Evolutionary conservation across 2,113 vertebrate species (phyloP).

Genomic region (Tretioscincus oriximinensis): DNA sequence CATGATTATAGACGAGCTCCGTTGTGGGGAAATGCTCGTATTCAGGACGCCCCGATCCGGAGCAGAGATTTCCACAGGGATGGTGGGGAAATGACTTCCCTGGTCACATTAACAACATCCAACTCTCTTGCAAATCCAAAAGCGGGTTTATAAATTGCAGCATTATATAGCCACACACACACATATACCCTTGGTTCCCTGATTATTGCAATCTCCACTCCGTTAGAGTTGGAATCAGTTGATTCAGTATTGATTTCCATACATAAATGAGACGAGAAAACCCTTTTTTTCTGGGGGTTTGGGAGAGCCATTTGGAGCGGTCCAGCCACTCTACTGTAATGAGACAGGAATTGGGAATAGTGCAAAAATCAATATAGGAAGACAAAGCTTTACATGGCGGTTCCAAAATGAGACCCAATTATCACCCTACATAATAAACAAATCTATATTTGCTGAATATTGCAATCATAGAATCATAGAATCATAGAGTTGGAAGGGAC

Average conservation of each 20-base stretch:
- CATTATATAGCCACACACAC: not conserved
- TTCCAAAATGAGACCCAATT: no score
- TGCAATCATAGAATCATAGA: no score
- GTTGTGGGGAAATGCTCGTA: not conserved
- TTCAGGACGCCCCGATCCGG: no score
- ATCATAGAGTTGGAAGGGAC: no score
- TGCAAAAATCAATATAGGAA: no score
- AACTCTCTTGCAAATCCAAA: constrained; percentile 4
- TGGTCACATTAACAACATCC: constrained; percentile 7
- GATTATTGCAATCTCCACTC: not conserved
- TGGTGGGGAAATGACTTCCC: not conserved
- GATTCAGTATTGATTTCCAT: not conserved
- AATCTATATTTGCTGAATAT: no score
- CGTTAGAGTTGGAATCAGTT: not conserved
- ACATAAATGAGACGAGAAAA: not conserved
- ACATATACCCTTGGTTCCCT: not conserved
- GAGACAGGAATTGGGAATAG: no score
- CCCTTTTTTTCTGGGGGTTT: not conserved
- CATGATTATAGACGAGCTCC: not conserved
- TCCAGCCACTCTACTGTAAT: not conserved
- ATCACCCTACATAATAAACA: no score
- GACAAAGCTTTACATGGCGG: no score
- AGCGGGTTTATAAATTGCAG: not conserved
- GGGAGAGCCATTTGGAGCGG: not conserved
- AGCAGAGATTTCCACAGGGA: not conserved